Conservation (phyloP, 2,113 vertebrate genomes). For the Paedocypris sp. region DNA sequence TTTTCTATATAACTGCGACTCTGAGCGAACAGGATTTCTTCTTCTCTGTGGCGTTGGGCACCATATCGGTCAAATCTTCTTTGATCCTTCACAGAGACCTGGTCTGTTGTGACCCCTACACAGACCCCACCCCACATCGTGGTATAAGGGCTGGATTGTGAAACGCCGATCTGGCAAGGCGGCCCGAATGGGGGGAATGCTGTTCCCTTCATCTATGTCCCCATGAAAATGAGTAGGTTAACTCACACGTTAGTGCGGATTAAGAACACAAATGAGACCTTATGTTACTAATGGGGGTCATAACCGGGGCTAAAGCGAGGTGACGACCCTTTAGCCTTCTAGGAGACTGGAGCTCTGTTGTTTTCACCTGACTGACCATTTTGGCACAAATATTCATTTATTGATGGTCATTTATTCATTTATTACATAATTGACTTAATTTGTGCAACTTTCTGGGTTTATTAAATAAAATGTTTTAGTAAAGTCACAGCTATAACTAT, state of each 20-base stretch:
- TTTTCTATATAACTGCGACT: not conserved
- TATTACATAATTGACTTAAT: not conserved
- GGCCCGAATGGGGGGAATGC: not conserved
- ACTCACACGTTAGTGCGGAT: conserved; percentile 27
- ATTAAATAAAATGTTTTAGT: no score
- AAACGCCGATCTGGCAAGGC: conserved; percentile 26
- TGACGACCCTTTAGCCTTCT: conserved; percentile 9
- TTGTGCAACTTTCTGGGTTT: no score
- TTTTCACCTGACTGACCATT: not conserved
- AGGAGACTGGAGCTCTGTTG: conserved; percentile 8
- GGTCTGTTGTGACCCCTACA: conserved; percentile 25
- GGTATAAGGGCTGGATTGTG: not conserved
- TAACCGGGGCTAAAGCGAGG: not conserved
- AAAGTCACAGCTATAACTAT: no score
- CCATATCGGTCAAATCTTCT: conserved; percentile 12
- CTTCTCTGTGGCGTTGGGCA: not conserved
- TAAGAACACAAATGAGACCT: conserved; percentile 34
- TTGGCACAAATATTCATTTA: not conserved
- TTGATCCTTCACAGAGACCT: conserved; percentile 19
- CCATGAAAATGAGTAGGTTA: conserved; percentile 6
- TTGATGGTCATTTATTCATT: not conserved
- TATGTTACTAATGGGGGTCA: conserved; percentile 31
- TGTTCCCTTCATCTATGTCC: not conserved
- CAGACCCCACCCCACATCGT: conserved; percentile 8
- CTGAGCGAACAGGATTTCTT: not conserved